Evolutionary conservation across 2,113 vertebrate genomes (phyloP).

Genomic region (Delphinapterus leucas): DNA sequence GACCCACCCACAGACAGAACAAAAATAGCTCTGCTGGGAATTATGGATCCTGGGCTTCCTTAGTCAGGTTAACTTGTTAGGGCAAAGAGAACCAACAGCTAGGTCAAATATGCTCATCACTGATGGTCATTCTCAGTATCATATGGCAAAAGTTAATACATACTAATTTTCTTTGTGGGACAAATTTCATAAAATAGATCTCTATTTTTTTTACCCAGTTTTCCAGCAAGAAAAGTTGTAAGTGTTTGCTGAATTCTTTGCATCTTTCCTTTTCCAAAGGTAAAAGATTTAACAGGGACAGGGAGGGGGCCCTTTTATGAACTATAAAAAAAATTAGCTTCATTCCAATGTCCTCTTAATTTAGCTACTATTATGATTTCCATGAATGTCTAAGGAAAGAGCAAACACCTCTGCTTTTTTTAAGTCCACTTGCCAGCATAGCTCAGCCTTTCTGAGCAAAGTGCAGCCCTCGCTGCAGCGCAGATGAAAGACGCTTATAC

Average conservation of each 20-base stretch:
- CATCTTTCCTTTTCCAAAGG: background rate
- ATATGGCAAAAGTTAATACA: background rate
- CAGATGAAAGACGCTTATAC: background rate
- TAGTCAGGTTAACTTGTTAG: background rate
- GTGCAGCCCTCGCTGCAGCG: background rate
- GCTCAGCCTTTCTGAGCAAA: background rate
- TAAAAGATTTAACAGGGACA: background rate
- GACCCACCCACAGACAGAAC: slow-evolving; percentile 57
- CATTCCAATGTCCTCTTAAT: background rate
- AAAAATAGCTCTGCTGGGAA: slow-evolving; percentile 55
- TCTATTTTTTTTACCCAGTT: background rate
- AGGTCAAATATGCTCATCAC: background rate
- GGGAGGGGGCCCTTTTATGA: background rate
- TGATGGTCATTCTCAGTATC: background rate
- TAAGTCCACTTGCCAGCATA: background rate
- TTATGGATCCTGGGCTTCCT: slow-evolving; percentile 28
- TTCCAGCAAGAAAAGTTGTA: slow-evolving; percentile 25
- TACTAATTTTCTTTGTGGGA: background rate
- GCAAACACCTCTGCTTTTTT: background rate
- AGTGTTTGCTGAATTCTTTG: background rate
- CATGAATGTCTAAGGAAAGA: background rate
- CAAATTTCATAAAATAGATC: background rate
- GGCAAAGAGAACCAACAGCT: background rate
- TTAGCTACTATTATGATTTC: background rate
- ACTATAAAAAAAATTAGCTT: background rate